Evolutionary conservation across 2,888 invertebrate genomes (phyloP).

Genomic region (Drosophila paranaensis): DNA sequence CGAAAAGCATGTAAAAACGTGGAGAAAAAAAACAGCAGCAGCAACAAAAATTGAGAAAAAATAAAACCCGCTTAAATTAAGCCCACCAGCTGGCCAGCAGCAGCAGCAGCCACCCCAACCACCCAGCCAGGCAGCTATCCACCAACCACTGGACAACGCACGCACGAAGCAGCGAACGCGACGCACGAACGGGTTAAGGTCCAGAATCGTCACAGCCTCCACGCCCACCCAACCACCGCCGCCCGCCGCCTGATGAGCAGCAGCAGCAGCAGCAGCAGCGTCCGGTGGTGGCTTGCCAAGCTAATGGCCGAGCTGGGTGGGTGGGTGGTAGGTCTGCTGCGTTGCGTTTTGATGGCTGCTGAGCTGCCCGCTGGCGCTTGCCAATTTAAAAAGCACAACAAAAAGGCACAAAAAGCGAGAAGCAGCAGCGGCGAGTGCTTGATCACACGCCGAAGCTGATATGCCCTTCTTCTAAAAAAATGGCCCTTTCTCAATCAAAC

Average conservation of each 20-base stretch:
- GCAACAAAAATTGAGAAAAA: slow-evolving; percentile 75
- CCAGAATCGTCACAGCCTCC: slow-evolving; percentile 34
- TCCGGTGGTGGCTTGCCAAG: slow-evolving; percentile 26
- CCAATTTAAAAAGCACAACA: slow-evolving; percentile 79
- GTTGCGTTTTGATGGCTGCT: slow-evolving; percentile 62
- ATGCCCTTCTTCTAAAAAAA: background rate
- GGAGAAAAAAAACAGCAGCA: slow-evolving; percentile 29
- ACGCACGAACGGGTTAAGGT: slow-evolving; percentile 78
- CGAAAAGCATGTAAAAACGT: slow-evolving; percentile 62
- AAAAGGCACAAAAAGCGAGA: slow-evolving; percentile 15
- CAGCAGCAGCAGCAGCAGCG: slow-evolving; percentile 27
- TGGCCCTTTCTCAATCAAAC: no score
- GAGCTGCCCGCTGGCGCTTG: slow-evolving; percentile 80
- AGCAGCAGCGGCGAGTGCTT: background rate
- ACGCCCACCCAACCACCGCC: background rate
- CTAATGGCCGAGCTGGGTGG: slow-evolving; percentile 31
- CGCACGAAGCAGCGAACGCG: slow-evolving; percentile 62
- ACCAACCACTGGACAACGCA: slow-evolving; percentile 71
- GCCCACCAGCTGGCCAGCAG: slow-evolving; percentile 70
- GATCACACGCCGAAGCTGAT: slow-evolving; percentile 22
- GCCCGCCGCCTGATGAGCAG: slow-evolving; percentile 35
- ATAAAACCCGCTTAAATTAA: slow-evolving; percentile 81
- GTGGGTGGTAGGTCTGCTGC: slow-evolving; percentile 1
- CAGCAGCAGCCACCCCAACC: slow-evolving; percentile 25
- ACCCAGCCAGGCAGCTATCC: slow-evolving; percentile 23